These are phyloP conservation scores for Rhodeus uyekii DNA, from an alignment of 2,797 vertebrate species.

Conservation along the genomic window DNA sequence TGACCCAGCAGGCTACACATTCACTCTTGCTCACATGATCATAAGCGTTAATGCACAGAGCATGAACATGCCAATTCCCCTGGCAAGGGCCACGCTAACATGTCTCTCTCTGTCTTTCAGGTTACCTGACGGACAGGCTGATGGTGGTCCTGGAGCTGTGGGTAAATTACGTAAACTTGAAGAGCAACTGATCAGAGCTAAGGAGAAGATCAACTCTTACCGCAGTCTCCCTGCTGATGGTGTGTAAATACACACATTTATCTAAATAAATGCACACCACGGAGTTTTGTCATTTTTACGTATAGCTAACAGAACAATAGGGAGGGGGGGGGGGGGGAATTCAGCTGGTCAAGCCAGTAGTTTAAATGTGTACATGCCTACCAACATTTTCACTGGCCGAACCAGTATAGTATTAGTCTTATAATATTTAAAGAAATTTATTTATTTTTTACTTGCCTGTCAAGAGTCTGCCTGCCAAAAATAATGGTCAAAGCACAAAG, in stretches of 20 bases:
- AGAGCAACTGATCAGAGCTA: constrained; percentile 86
- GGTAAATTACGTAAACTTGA: constrained; percentile 84
- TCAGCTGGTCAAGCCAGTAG: too few relatives aligned
- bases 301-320: background rate
- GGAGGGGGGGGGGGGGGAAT: too few relatives aligned
- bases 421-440: background rate
- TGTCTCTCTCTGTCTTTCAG: constrained; percentile 60
- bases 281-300: background rate
- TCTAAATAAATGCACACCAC: background rate
- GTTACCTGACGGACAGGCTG: constrained; percentile 84
- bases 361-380: background rate
- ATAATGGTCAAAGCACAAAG: too few relatives aligned
- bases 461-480: too few relatives aligned
- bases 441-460: too few relatives aligned
- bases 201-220: constrained; percentile 88
- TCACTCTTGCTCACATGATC: constrained; percentile 13
- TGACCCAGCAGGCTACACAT: constrained; percentile 39
- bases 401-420: background rate
- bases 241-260: constrained; percentile 57
- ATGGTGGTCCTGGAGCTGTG: constrained; percentile 76
- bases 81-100: constrained; percentile 3
- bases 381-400: background rate
- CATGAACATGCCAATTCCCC: background rate
- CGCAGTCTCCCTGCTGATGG: constrained; percentile 82
- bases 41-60: background rate